A percentile compares a stretch with the other conserved stretches of the same genome.
phyloP scores from a whole-genome alignment of 2,797 vertebrate genomes.

The Oreochromis mossambicus region DNA sequence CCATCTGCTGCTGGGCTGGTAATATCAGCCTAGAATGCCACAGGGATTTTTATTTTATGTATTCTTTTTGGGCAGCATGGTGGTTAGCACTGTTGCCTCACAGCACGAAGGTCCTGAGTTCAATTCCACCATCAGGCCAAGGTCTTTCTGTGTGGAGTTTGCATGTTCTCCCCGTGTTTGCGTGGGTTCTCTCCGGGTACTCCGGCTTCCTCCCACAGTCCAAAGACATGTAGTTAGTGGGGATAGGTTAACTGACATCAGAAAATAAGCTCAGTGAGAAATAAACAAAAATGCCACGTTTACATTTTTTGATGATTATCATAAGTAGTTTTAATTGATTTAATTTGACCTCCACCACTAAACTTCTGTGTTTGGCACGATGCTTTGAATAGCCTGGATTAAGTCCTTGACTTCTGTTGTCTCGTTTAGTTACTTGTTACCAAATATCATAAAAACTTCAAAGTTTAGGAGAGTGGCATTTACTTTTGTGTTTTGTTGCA shows the following conservation, averaged over 20 bases:
- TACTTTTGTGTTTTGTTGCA: not conserved
- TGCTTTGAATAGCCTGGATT: not conserved
- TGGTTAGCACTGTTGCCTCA: no score
- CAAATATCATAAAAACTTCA: not conserved
- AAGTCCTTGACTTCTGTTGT: not conserved
- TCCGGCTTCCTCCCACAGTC: no score
- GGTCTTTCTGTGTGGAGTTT: no score
- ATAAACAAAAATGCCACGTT: not conserved
- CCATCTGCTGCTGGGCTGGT: not conserved
- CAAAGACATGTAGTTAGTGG: no score
- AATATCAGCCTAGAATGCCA: not conserved
- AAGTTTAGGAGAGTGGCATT: not conserved
- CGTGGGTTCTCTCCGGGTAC: no score
- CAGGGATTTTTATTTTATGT: not conserved
- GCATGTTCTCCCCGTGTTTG: no score
- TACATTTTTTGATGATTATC: not conserved
- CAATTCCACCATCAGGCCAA: no score
- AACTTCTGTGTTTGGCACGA: accelerated
- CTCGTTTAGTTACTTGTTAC: not conserved
- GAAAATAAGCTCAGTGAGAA: not conserved
- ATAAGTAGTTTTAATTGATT: not conserved
- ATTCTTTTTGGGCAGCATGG: no score
- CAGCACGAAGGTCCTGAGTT: no score
- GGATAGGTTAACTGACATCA: not conserved
- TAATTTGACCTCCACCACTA: not conserved